A percentile compares a stretch with the other conserved stretches of the same genome.
These are phyloP conservation scores for Mycalesis mineus DNA, from an alignment of 2,888 invertebrate genomes.

Conservation along the genomic window DNA sequence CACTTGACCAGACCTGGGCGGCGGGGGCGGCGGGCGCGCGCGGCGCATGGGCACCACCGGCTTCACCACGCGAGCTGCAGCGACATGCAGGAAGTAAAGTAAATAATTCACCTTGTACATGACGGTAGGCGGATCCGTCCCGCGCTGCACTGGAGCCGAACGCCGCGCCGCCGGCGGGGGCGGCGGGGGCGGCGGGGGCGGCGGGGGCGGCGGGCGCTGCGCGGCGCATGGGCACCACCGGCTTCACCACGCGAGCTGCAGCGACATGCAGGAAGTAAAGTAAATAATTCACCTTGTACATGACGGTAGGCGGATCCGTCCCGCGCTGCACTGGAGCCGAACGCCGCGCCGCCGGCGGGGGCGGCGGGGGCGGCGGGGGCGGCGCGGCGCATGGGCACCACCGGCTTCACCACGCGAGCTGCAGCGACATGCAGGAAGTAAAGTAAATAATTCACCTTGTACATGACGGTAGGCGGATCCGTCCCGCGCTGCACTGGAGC, in stretches of 20 bases:
- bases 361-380: too few relatives aligned
- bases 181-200: constrained; percentile 38
- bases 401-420: too few relatives aligned
- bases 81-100: too few relatives aligned
- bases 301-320: constrained; percentile 53
- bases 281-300: constrained; percentile 49
- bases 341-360: constrained; percentile 48
- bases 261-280: too few relatives aligned
- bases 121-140: constrained; percentile 52
- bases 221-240: constrained; percentile 54
- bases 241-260: constrained; percentile 53
- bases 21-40: too few relatives aligned
- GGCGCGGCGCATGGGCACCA: too few relatives aligned
- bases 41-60: too few relatives aligned
- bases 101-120: constrained; percentile 51
- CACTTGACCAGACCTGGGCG: too few relatives aligned
- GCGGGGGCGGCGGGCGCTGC: constrained; percentile 34
- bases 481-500: constrained; percentile 56
- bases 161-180: constrained; percentile 44
- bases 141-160: constrained; percentile 62
- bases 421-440: too few relatives aligned
- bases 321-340: constrained; percentile 58
- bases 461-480: constrained; percentile 49
- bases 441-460: constrained; percentile 48
- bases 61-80: too few relatives aligned